Evolutionary conservation across 2,888 invertebrate species (phyloP).

Genomic region (Anaspis maculata): DNA sequence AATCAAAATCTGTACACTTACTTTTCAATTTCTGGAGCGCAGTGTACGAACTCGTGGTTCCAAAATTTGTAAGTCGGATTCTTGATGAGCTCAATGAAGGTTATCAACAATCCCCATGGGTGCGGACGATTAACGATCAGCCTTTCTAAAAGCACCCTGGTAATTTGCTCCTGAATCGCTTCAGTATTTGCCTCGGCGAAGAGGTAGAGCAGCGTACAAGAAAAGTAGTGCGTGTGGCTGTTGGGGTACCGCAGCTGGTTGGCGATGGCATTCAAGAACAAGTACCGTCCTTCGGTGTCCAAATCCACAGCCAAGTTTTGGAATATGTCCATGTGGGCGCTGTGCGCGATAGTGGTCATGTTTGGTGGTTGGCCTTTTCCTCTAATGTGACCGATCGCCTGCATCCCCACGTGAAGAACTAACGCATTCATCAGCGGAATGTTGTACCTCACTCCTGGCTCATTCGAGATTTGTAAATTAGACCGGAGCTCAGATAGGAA

Average conservation of each 20-base stretch:
- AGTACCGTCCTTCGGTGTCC: conserved; percentile 94
- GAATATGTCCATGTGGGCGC: conserved; percentile 99
- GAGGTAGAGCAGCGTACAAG: conserved; percentile 91
- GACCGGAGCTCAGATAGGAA: conserved; percentile 88
- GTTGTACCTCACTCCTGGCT: conserved; percentile 84
- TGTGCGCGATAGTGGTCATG: conserved; percentile 97
- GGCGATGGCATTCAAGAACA: conserved; percentile 97
- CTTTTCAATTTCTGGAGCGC: conserved; percentile 99
- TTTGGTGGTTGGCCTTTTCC: conserved; percentile 87
- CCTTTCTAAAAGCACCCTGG: conserved; percentile 89
- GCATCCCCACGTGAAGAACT: conserved; percentile 94
- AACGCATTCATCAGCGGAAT: conserved; percentile 95
- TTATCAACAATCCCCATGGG: conserved; percentile 98
- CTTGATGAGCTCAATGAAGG: conserved; percentile 98
- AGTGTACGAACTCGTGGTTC: conserved; percentile 98
- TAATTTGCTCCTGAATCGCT: conserved; percentile 97
- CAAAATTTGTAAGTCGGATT: conserved; percentile 98
- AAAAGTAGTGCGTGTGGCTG: conserved; percentile 99
- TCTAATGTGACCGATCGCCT: conserved; percentile 88
- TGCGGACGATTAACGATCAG: conserved; percentile 97
- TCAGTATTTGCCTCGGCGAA: conserved; percentile 97
- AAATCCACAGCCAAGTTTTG: conserved; percentile 97
- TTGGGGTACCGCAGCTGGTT: conserved; percentile 99
- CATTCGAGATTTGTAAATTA: conserved; percentile 80
- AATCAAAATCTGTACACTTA: too few species aligned